phyloP scores from a whole-genome alignment of 1,140 invertebrate genomes.

The Plectrocnemia conspersa region DNA sequence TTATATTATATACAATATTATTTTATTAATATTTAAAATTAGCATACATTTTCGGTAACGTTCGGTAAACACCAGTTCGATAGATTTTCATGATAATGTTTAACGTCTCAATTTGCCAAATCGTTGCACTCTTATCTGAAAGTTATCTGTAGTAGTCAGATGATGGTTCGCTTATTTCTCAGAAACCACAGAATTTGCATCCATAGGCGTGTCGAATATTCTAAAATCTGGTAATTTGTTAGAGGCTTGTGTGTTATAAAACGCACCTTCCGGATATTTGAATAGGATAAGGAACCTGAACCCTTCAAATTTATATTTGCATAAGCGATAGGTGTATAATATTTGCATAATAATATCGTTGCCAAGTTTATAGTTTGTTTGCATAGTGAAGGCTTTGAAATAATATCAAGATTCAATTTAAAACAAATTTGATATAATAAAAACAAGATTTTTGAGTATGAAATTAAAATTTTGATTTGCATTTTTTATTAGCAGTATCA shows the following conservation, averaged over 20 bases:
- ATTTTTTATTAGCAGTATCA: no score
- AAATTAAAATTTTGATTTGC: no score
- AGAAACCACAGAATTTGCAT: slow-evolving; percentile 11
- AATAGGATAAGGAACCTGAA: slow-evolving; percentile 22
- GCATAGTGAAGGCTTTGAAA: background rate
- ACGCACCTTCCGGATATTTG: slow-evolving; percentile 30
- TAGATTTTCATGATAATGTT: slow-evolving; percentile 1
- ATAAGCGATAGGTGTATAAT: slow-evolving; percentile 3
- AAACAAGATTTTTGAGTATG: no score
- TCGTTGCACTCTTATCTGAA: background rate
- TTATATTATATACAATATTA: background rate
- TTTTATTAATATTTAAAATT: background rate
- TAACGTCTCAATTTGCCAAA: slow-evolving; percentile 15
- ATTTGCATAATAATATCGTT: slow-evolving; percentile 23
- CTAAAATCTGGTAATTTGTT: slow-evolving; percentile 3
- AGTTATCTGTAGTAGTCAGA: background rate
- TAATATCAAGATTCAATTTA: no score
- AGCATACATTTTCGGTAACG: slow-evolving; percentile 6
- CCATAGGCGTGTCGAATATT: background rate
- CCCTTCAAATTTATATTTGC: slow-evolving; percentile 19
- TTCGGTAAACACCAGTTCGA: slow-evolving; percentile 1
- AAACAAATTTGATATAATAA: no score
- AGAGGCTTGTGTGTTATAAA: slow-evolving; percentile 6
- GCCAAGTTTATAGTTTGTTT: slow-evolving; percentile 20
- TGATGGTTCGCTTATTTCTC: background rate